A percentile compares a stretch with the other conserved stretches of the same genome.
phyloP scores from a whole-genome alignment of 1,140 invertebrate species.

The Apis mellifera region Amel_HAv3.1 CM009933.2:10245501-10246000 shows the following conservation, averaged over 20 bases:
- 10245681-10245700: slow-evolving; percentile 77
- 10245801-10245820: slow-evolving; percentile 45
- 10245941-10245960: slow-evolving; percentile 75
- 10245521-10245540: slow-evolving; percentile 77
- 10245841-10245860: slow-evolving; percentile 73
- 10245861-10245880: slow-evolving; percentile 81
- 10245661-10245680: slow-evolving; percentile 86
- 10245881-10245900: slow-evolving; percentile 88
- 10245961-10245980: slow-evolving; percentile 76
- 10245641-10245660: slow-evolving; percentile 88
- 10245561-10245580: slow-evolving; percentile 58
- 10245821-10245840: slow-evolving; percentile 59
- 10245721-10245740: slow-evolving; percentile 14
- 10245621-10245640: slow-evolving; percentile 87
- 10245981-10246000: slow-evolving; percentile 84
- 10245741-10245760: slow-evolving; percentile 17
- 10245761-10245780: slow-evolving; percentile 1
- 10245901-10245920: slow-evolving; percentile 81
- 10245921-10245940: slow-evolving; percentile 74
- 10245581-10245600: slow-evolving; percentile 69
- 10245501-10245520: slow-evolving; percentile 73
- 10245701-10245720: slow-evolving; percentile 46
- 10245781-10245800: slow-evolving; percentile 26
- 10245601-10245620: slow-evolving; percentile 89
- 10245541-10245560: slow-evolving; percentile 74